These are phyloP conservation scores for Hoplostethus atlanticus DNA, from an alignment of 2,797 vertebrate genomes.

Conservation along the genomic window DNA sequence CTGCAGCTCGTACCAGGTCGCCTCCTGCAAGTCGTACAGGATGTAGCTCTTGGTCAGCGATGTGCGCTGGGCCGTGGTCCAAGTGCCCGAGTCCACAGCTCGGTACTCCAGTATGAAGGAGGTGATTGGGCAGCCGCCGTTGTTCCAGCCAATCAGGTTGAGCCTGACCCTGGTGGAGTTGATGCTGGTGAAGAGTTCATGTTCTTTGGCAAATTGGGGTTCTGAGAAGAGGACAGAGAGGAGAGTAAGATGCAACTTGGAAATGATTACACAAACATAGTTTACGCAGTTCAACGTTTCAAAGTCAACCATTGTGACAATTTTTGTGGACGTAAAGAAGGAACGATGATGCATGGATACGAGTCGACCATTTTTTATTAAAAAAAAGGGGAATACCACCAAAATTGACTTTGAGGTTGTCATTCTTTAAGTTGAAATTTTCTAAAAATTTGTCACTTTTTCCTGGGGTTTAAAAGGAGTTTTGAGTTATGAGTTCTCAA, in stretches of 20 bases:
- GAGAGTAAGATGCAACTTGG: neutral
- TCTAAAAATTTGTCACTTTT: neutral
- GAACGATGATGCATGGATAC: neutral
- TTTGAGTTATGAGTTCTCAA: constrained; percentile 28
- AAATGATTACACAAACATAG: neutral
- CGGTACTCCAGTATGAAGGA: constrained; percentile 97
- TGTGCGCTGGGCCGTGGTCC: constrained; percentile 95
- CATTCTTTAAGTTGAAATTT: too few relatives aligned
- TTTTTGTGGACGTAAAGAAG: neutral
- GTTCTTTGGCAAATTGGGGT: constrained; percentile 98
- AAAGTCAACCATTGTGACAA: neutral
- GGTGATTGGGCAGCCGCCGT: constrained; percentile 97
- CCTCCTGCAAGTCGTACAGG: constrained; percentile 95
- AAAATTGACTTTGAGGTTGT: too few relatives aligned
- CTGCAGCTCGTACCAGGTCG: constrained; percentile 97
- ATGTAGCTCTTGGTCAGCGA: constrained; percentile 96
- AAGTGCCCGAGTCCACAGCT: constrained; percentile 91
- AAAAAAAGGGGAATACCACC: too few relatives aligned
- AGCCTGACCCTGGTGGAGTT: constrained; percentile 94
- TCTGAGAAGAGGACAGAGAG: constrained; percentile 79
- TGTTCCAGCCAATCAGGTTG: constrained; percentile 98
- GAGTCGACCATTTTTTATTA: neutral
- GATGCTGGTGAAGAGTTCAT: constrained; percentile 96
- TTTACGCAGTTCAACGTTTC: neutral
- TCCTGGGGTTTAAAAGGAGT: neutral